Evolutionary conservation across 2,113 vertebrate species (phyloP).

Genomic region (Psephotus haematonotus): DNA sequence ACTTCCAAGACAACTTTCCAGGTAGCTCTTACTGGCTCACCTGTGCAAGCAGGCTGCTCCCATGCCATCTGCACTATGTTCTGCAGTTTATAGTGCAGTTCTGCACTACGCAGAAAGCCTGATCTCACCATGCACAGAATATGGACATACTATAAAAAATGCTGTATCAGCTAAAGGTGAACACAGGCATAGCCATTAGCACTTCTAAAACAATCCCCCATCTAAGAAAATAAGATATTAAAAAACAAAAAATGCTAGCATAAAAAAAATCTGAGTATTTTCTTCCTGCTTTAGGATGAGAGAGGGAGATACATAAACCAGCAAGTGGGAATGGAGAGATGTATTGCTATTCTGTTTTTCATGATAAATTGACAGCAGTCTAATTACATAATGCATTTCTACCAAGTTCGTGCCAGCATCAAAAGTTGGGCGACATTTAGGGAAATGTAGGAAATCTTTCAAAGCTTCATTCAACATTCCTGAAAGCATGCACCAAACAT

Average conservation of each 20-base stretch:
- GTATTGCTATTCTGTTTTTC: background rate
- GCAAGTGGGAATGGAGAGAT: background rate
- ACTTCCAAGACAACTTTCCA: background rate
- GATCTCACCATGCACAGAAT: background rate
- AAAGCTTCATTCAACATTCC: background rate
- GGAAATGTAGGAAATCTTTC: background rate
- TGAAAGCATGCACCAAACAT: background rate
- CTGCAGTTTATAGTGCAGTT: background rate
- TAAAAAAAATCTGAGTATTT: background rate
- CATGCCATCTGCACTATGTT: accelerated
- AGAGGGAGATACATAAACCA: background rate
- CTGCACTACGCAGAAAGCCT: background rate
- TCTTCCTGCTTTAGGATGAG: background rate
- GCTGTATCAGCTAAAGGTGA: background rate
- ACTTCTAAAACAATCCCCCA: background rate
- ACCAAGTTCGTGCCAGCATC: background rate
- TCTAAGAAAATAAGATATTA: background rate
- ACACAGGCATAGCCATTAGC: background rate
- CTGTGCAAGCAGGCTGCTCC: background rate
- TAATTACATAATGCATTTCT: background rate
- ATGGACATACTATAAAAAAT: accelerated
- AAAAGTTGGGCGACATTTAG: background rate
- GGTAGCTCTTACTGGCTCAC: background rate
- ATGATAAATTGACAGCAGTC: background rate
- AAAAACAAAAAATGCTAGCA: background rate